These are phyloP conservation scores for Neofelis nebulosa DNA, from an alignment of 2,113 vertebrate genomes.

Conservation along the genomic window DNA sequence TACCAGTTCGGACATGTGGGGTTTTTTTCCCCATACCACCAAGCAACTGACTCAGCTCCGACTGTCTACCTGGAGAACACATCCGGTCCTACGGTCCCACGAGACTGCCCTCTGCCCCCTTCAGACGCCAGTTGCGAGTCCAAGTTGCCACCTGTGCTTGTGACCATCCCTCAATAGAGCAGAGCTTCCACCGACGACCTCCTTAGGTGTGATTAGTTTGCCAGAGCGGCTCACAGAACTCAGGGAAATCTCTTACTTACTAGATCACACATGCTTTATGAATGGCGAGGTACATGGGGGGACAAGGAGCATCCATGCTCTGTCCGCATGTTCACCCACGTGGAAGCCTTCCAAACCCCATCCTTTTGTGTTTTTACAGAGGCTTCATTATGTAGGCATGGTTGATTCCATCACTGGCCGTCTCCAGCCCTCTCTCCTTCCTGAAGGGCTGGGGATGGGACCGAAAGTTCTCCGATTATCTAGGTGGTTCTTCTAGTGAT, in stretches of 20 bases:
- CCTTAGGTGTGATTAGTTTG: neutral
- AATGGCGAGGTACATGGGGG: too few relatives aligned
- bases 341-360: neutral
- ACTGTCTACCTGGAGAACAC: neutral
- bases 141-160: neutral
- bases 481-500: neutral
- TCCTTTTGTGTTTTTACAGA: neutral
- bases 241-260: neutral
- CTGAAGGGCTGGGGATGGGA: neutral
- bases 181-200: rapidly evolving
- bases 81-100: rapidly evolving
- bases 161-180: neutral
- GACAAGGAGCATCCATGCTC: neutral
- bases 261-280: neutral
- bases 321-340: neutral
- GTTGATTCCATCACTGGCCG: neutral
- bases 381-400: neutral
- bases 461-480: neutral
- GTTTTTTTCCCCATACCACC: too few relatives aligned
- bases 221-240: neutral
- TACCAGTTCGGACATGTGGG: neutral
- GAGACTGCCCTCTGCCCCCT: neutral
- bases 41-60: neutral
- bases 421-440: neutral
- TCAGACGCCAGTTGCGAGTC: neutral